These are phyloP conservation scores for Drosophila longiperda DNA, from an alignment of 2,888 invertebrate genomes.

Conservation along the genomic window DNA sequence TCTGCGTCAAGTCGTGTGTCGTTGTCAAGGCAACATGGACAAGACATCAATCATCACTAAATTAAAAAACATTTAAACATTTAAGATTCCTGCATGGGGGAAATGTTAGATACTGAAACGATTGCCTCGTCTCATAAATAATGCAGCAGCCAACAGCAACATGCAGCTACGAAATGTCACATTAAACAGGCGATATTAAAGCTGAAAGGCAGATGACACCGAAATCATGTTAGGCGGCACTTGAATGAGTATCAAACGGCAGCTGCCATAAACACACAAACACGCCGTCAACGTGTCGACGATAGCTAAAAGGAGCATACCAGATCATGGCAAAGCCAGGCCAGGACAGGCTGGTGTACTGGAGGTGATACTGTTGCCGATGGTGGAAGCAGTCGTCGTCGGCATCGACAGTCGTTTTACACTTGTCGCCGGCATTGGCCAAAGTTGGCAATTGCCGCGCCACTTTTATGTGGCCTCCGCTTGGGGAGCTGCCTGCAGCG, in stretches of 20 bases:
- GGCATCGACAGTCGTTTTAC: slow-evolving; percentile 79
- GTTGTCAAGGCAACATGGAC: slow-evolving; percentile 74
- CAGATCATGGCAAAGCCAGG: slow-evolving; percentile 22
- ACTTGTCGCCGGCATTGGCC: slow-evolving; percentile 83
- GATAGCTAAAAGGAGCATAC: slow-evolving; percentile 36
- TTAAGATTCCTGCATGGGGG: slow-evolving; percentile 73
- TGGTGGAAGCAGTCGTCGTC: slow-evolving; percentile 33
- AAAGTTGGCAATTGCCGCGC: slow-evolving; percentile 82
- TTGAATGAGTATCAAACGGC: slow-evolving; percentile 83
- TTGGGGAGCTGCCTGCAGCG: slow-evolving; percentile 65
- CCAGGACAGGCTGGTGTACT: slow-evolving; percentile 19
- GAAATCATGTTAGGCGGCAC: slow-evolving; percentile 84
- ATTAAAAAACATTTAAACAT: slow-evolving; percentile 80
- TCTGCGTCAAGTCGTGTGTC: slow-evolving; percentile 58
- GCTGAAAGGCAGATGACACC: slow-evolving; percentile 83
- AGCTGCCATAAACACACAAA: slow-evolving; percentile 79
- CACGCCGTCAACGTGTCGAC: slow-evolving; percentile 62
- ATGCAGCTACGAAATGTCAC: slow-evolving; percentile 72
- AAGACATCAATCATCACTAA: slow-evolving; percentile 80
- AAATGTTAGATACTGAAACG: slow-evolving; percentile 56
- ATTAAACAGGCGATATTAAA: slow-evolving; percentile 79
- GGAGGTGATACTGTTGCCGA: slow-evolving; percentile 38
- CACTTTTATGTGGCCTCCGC: slow-evolving; percentile 79
- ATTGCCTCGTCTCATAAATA: slow-evolving; percentile 65
- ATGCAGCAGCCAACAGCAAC: slow-evolving; percentile 61